A percentile compares a stretch with the other conserved stretches of the same genome.
phyloP scores from a whole-genome alignment of 2,113 vertebrate genomes.

The Penelope pileata region DNA sequence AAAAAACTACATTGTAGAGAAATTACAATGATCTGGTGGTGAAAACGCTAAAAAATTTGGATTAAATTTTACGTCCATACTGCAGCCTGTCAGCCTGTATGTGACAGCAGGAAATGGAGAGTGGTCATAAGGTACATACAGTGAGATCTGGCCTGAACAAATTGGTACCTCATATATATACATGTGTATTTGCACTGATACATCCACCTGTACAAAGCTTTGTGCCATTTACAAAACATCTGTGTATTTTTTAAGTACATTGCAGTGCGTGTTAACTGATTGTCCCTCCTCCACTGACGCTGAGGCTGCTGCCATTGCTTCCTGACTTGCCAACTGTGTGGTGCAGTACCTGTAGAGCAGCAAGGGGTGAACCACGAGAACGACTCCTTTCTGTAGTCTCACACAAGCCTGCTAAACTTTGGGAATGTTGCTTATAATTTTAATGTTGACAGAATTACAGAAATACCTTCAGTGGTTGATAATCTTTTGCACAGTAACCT shows the following conservation, averaged over 20 bases:
- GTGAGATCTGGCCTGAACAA: slow-evolving; percentile 66
- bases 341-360: not conserved
- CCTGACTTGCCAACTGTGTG: slow-evolving; percentile 25
- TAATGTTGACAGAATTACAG: not conserved
- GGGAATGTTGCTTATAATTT: slow-evolving; percentile 49
- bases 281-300: not conserved
- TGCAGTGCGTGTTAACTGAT: not conserved
- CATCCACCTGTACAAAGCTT: slow-evolving; percentile 62
- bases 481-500: slow-evolving; percentile 51
- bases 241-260: slow-evolving; percentile 33
- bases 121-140: slow-evolving; percentile 38
- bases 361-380: slow-evolving; percentile 17
- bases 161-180: slow-evolving; percentile 75
- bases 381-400: not conserved
- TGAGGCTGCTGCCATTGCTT: slow-evolving; percentile 57
- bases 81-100: not conserved
- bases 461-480: slow-evolving; percentile 2
- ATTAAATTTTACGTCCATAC: slow-evolving; percentile 23
- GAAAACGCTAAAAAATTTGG: not conserved
- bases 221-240: slow-evolving; percentile 64
- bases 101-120: slow-evolving; percentile 35
- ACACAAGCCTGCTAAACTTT: slow-evolving; percentile 43
- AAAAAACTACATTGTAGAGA: not conserved
- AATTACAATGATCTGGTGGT: not conserved
- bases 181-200: slow-evolving; percentile 73